Percentiles rank a stretch among this genome's conserved stretches.
Evolutionary conservation across 2,113 vertebrate species (phyloP).

Genomic region (Oncorhynchus clarkii): DNA sequence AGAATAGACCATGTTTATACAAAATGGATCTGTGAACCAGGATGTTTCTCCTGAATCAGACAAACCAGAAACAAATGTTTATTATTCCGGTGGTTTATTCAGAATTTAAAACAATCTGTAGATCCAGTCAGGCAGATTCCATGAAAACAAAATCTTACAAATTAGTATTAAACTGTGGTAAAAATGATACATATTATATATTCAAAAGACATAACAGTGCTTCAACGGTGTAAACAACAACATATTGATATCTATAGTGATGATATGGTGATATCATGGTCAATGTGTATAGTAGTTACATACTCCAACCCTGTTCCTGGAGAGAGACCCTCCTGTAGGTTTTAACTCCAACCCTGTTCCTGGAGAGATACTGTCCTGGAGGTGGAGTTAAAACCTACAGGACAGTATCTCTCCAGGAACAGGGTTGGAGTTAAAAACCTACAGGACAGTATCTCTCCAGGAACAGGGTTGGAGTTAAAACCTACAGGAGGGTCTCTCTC

Average conservation of each 20-base stretch:
- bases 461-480: no score
- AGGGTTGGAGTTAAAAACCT: no score
- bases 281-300: background rate
- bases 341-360: no score
- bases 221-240: constrained; percentile 58
- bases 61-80: constrained; percentile 1
- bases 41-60: constrained; percentile 18
- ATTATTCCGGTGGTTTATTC: constrained; percentile 59
- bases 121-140: constrained; percentile 49
- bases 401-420: no score
- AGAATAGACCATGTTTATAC: background rate
- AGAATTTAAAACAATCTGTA: constrained; percentile 65
- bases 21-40: background rate
- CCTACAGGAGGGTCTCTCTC: no score
- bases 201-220: constrained; percentile 42
- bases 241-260: constrained; percentile 40
- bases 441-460: no score
- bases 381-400: no score
- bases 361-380: no score
- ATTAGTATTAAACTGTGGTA: constrained; percentile 60
- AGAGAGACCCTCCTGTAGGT: no score
- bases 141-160: constrained; percentile 63
- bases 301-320: background rate
- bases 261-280: constrained; percentile 49
- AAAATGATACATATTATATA: constrained; percentile 66